Percentiles rank a stretch among this genome's conserved stretches.
phyloP scores from a whole-genome alignment of 2,113 vertebrate genomes.

The Alligator mississippiensis region DNA sequence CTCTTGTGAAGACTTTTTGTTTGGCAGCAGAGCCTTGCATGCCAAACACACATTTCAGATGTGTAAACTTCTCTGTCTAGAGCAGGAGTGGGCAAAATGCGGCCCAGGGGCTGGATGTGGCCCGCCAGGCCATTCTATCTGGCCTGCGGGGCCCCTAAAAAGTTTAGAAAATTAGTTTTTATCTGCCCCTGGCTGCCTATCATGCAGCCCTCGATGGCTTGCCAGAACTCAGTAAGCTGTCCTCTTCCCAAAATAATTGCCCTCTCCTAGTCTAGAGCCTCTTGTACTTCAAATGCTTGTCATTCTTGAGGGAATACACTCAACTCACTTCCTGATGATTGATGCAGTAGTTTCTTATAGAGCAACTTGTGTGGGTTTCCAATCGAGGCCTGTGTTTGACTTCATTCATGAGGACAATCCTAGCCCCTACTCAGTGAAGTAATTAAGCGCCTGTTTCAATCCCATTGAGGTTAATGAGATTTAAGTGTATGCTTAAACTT shows the following conservation, averaged over 20 bases:
- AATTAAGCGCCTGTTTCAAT: conserved; percentile 18
- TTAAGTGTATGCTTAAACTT: background rate
- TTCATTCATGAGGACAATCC: conserved; percentile 50
- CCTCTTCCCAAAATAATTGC: no score
- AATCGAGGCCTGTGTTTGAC: conserved; percentile 39
- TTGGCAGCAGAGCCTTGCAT: background rate
- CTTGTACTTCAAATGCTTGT: conserved; percentile 29
- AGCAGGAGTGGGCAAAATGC: no score
- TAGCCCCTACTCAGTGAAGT: conserved; percentile 15
- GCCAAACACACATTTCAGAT: background rate
- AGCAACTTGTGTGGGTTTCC: conserved; percentile 33
- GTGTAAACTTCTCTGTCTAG: background rate
- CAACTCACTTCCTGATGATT: conserved; percentile 46
- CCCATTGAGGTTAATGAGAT: background rate
- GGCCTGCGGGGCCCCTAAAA: no score
- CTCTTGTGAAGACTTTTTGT: conserved; percentile 10
- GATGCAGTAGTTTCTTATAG: conserved; percentile 32
- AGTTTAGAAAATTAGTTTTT: no score
- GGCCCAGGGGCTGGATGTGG: no score
- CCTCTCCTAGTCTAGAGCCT: background rate
- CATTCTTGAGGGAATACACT: background rate
- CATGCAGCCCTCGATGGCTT: no score
- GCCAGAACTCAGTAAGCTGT: no score
- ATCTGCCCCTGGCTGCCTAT: no score
- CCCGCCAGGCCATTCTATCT: no score